Percentiles rank a stretch among this genome's conserved stretches.
phyloP scores from a whole-genome alignment of 2,797 vertebrate species.

The Fundulus diaphanus region DNA sequence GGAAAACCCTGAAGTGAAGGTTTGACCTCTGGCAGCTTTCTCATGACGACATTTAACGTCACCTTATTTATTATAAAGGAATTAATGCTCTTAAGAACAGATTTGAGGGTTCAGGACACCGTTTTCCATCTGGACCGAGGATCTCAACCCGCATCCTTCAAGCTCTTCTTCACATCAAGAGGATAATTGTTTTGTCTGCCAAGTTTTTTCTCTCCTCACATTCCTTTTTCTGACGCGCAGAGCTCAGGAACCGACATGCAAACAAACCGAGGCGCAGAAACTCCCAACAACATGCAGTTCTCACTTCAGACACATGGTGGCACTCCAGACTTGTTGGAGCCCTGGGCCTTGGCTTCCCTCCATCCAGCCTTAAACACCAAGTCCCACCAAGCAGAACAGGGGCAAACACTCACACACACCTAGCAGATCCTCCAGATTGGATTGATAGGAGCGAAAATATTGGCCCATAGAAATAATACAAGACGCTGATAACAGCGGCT shows the following conservation, averaged over 20 bases:
- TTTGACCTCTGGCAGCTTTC: background rate
- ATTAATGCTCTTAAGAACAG: too few relatives aligned
- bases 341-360: constrained; percentile 28
- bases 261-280: constrained; percentile 24
- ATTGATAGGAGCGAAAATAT: constrained; percentile 81
- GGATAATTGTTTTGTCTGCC: constrained; percentile 66
- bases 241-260: constrained; percentile 35
- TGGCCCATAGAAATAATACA: constrained; percentile 85
- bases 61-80: background rate
- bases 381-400: constrained; percentile 63
- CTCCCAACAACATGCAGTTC: constrained; percentile 44
- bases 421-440: constrained; percentile 81
- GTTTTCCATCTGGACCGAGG: constrained; percentile 31
- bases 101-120: background rate
- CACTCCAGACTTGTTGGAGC: constrained; percentile 75
- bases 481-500: constrained; percentile 73
- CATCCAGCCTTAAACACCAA: constrained; percentile 57
- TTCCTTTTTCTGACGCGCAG: constrained; percentile 46
- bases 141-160: constrained; percentile 56
- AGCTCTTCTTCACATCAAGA: constrained; percentile 41
- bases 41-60: background rate
- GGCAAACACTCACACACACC: constrained; percentile 62
- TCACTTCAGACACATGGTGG: constrained; percentile 76
- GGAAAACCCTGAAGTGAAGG: constrained; percentile 4
- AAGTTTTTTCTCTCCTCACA: constrained; percentile 45